Conservation (phyloP, 2,113 vertebrate genomes). For the Pangasianodon hypophthalmus region DNA sequence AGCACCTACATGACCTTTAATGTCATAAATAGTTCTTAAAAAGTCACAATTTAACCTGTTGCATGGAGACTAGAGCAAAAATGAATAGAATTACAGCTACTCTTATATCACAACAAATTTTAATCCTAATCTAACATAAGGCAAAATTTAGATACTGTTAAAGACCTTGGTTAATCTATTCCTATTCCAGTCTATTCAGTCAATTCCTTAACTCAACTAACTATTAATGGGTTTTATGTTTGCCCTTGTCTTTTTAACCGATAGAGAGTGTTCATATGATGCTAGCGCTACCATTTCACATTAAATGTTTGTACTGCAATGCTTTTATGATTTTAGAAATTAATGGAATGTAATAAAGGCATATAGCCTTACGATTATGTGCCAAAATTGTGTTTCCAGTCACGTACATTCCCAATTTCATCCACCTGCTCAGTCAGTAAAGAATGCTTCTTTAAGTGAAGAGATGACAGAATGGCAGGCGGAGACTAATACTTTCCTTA, state of each 20-base stretch:
- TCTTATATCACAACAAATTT: neutral
- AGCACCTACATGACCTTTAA: neutral
- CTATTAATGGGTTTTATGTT: neutral
- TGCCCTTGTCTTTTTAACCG: neutral
- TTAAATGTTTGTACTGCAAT: neutral
- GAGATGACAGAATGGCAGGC: neutral
- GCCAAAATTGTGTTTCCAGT: neutral
- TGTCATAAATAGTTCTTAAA: neutral
- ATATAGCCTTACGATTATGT: too few species aligned
- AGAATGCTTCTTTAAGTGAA: neutral
- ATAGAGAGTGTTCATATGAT: too few species aligned
- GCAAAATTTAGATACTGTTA: neutral
- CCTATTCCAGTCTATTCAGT: neutral
- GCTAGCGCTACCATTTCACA: neutral
- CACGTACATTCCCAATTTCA: neutral
- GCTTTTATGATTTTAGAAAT: neutral
- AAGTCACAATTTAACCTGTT: neutral
- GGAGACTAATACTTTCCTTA: constrained; percentile 43
- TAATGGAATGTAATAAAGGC: neutral
- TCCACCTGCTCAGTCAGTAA: neutral
- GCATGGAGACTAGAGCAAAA: neutral
- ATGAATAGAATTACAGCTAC: too few species aligned
- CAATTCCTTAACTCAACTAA: neutral
- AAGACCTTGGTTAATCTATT: neutral
- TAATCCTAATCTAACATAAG: neutral